These are phyloP conservation scores for Amphiura filiformis DNA, from an alignment of 35 echinoderm and acorn worm species.

Conservation along the genomic window DNA sequence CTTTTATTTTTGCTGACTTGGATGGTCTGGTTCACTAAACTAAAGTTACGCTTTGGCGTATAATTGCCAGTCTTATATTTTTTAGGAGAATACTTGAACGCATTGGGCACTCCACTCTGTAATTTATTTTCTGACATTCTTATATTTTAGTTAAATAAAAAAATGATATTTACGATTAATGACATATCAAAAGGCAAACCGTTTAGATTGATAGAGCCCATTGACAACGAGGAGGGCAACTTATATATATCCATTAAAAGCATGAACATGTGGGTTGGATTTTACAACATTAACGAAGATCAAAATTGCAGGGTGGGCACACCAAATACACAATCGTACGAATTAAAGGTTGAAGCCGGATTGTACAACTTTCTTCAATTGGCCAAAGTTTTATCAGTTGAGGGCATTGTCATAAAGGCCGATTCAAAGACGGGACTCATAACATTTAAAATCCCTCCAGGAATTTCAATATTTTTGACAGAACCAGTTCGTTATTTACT, in stretches of 20 bases:
- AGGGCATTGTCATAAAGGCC: too few relatives aligned
- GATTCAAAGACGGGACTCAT: too few relatives aligned
- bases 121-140: not conserved
- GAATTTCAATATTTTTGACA: too few relatives aligned
- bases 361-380: too few relatives aligned
- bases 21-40: not conserved
- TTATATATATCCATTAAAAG: not conserved
- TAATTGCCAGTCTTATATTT: not conserved
- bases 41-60: not conserved
- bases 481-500: too few relatives aligned
- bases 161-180: not conserved
- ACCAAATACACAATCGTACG: not conserved
- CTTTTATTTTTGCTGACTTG: not conserved
- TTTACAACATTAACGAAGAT: not conserved
- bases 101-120: too few relatives aligned
- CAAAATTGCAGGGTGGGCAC: not conserved
- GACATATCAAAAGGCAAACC: not conserved
- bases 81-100: not conserved
- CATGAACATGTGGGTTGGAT: not conserved
- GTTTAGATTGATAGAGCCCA: not conserved
- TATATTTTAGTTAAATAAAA: not conserved
- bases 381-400: too few relatives aligned
- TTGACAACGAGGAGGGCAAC: not conserved
- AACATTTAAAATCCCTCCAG: too few relatives aligned
- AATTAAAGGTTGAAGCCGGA: not conserved